phyloP scores from a whole-genome alignment of 2,888 invertebrate genomes.

The Nemoura dubitans region DNA sequence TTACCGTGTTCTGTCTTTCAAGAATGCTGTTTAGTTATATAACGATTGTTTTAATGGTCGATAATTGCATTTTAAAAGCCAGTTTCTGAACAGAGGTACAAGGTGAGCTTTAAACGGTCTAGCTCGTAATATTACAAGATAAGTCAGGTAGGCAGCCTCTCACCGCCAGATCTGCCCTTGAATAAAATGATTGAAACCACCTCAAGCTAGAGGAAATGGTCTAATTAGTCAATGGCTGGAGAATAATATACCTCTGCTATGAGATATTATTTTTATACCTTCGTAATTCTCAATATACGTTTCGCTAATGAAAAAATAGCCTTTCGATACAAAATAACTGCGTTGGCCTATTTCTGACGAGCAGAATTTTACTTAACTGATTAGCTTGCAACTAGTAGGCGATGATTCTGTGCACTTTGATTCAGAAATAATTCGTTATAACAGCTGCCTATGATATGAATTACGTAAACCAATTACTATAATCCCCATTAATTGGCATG shows the following conservation, averaged over 20 bases:
- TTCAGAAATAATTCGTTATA: background rate
- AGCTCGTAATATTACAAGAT: background rate
- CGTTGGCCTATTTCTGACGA: no score
- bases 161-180: background rate
- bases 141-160: background rate
- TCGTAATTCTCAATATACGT: background rate
- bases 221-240: background rate
- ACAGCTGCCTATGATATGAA: background rate
- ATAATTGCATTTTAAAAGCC: conserved; percentile 10
- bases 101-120: conserved; percentile 15
- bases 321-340: no score
- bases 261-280: background rate
- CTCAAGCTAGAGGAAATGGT: background rate
- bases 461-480: background rate
- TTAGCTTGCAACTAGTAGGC: no score
- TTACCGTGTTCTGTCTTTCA: background rate
- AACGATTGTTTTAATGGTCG: background rate
- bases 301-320: no score
- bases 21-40: background rate
- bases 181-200: background rate
- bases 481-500: background rate
- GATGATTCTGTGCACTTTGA: background rate
- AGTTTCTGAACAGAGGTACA: conserved; percentile 10
- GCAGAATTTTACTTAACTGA: background rate
- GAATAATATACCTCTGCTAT: background rate